phyloP scores from a whole-genome alignment of 1,140 invertebrate genomes.

The Drosophila rufa region DNA sequence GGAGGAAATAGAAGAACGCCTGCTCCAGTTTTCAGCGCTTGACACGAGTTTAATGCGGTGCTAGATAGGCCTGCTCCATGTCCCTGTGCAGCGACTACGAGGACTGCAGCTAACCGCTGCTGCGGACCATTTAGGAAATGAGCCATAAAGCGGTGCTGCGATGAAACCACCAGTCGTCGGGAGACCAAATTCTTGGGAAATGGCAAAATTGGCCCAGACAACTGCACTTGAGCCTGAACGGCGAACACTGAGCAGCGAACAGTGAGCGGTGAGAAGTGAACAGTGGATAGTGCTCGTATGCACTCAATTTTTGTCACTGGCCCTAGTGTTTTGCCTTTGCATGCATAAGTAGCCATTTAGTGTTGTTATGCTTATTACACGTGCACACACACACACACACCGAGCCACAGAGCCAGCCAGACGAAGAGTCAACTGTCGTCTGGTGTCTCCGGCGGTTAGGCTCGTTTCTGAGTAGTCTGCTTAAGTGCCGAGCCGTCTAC shows the following conservation, averaged over 20 bases:
- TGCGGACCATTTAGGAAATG: conserved; percentile 78
- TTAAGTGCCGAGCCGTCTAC: conserved; percentile 68
- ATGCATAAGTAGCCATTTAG: conserved; percentile 81
- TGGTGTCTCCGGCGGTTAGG: conserved; percentile 57
- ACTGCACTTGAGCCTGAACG: conserved; percentile 61
- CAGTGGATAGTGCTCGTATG: conserved; percentile 57
- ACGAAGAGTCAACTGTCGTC: conserved; percentile 62
- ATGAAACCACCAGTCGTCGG: conserved; percentile 28
- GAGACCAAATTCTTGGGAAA: conserved; percentile 31
- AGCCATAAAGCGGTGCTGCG: conserved; percentile 67
- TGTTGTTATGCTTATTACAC: conserved; percentile 81
- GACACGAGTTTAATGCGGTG: conserved; percentile 15
- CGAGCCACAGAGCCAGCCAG: conserved; percentile 9
- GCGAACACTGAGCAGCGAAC: background rate
- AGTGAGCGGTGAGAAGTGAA: conserved; percentile 15
- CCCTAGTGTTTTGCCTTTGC: conserved; percentile 62
- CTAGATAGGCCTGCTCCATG: conserved; percentile 38
- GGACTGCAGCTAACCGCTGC: conserved; percentile 43
- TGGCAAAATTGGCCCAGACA: conserved; percentile 67
- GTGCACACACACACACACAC: conserved; percentile 46
- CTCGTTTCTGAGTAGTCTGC: conserved; percentile 64
- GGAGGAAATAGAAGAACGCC: background rate
- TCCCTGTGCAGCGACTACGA: conserved; percentile 1
- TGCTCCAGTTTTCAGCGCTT: background rate
- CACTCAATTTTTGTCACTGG: conserved; percentile 72